A percentile compares a stretch with the other conserved stretches of the same genome.
These are phyloP conservation scores for Callopanchax toddi DNA, from an alignment of 2,113 vertebrate species.

Conservation along the genomic window DNA sequence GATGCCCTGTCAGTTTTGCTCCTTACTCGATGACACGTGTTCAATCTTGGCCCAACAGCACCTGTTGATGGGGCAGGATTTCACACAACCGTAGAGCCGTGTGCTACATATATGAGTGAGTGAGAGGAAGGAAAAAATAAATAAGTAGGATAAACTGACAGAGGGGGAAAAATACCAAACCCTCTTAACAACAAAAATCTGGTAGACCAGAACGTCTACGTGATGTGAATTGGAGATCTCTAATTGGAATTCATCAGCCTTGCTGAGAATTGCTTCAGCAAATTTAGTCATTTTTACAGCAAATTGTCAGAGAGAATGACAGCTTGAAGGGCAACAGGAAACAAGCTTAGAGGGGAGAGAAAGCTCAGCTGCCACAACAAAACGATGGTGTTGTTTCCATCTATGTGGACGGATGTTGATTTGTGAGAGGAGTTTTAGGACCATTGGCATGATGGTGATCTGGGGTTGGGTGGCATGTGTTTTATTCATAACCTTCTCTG, in stretches of 20 bases:
- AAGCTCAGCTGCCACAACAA: neutral
- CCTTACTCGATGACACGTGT: conserved; percentile 35
- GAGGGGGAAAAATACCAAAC: neutral
- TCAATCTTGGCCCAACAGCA: conserved; percentile 53
- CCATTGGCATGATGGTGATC: no score
- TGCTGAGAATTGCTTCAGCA: neutral
- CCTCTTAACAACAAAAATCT: neutral
- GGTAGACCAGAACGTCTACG: neutral
- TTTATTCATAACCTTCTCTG: no score
- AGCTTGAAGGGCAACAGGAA: conserved; percentile 3
- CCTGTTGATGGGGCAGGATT: conserved; percentile 61
- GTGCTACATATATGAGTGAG: neutral
- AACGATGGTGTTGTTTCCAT: neutral
- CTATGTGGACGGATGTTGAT: neutral
- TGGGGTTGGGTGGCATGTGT: no score
- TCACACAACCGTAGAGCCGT: conserved; percentile 24
- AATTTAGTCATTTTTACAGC: conserved; percentile 11
- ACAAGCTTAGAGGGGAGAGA: neutral
- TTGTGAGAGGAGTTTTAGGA: neutral
- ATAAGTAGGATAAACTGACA: conserved; percentile 4
- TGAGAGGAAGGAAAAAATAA: neutral
- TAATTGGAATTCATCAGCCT: conserved; percentile 15
- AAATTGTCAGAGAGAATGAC: conserved; percentile 9
- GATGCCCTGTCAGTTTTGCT: conserved; percentile 53
- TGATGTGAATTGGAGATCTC: neutral